Evolutionary conservation across 2,888 invertebrate species (phyloP), one percentile per base, ranked within the genome.

Genomic region (Eupithecia inturbata): DNA sequence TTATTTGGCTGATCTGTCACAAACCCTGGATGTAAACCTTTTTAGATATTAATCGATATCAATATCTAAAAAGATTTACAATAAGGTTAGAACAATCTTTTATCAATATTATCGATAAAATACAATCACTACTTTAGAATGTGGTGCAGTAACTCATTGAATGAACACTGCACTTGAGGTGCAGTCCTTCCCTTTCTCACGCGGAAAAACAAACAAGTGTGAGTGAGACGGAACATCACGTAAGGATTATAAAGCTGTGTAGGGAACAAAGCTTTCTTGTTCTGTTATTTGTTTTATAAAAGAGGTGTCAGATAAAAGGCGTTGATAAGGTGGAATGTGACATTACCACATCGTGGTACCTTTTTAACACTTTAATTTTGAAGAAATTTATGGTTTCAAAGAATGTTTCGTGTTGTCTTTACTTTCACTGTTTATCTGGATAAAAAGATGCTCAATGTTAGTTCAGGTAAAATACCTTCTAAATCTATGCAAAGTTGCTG

Each of bases 141-240:
- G 93, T 88, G 87, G 93, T 85, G 90, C 91, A 91, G 90, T 91
- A 86, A 88, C 88, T 89, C 85, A 81, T 87, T 93, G 92, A 94
- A 94, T 93, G 94, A 92, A 91, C 88, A 89, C 89, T 88, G 86
- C 85, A 88, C 73, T 77, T 71, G 71, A 77, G 77, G 74, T 76
- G 68, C 71, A 70, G 22, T 71, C 69, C 62, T 5, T 75, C 78
- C 70, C 76, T 33, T 45, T 74, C 78, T 5, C 28, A 74, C 33
- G 62, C 70, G 41, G 53, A 19, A 28, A 12, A 12, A 3, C 33
- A 36, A 16, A 31, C 28, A 70, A 16, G 81, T 78, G 72, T 14
- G 85, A 88, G 74, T 82, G 82, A 81, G 85, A 85, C 53, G 70
- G 71, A 71, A 75, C 45, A 82, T 85, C 85, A 87, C 83, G 86